These are phyloP conservation scores for Oedothorax gibbosus DNA, from an alignment of 1,140 invertebrate species.

Conservation along the genomic window DNA sequence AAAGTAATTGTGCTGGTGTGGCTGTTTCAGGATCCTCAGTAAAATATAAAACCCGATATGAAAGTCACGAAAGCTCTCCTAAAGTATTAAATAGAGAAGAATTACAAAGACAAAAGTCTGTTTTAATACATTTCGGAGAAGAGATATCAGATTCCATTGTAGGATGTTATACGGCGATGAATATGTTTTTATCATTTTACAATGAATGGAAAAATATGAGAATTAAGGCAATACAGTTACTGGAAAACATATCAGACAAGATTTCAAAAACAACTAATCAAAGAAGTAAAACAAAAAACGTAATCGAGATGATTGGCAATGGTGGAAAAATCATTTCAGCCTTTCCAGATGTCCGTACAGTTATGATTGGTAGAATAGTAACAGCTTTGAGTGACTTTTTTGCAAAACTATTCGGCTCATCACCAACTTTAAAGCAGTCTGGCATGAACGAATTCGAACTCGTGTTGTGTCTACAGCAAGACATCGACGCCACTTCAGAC, in stretches of 20 bases:
- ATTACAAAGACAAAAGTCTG: no score
- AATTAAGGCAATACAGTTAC: not conserved
- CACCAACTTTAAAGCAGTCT: not conserved
- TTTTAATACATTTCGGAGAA: not conserved
- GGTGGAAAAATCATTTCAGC: not conserved
- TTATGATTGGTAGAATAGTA: not conserved
- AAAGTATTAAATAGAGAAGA: no score
- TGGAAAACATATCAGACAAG: not conserved
- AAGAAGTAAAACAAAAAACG: not conserved
- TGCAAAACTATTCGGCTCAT: not conserved
- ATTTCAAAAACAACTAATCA: not conserved
- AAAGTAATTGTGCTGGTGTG: no score
- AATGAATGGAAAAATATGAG: not conserved
- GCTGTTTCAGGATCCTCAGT: no score
- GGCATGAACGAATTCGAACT: not conserved
- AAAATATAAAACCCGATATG: no score
- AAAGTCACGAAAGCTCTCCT: no score
- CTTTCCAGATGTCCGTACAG: not conserved
- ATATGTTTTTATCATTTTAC: not conserved
- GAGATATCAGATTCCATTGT: slow-evolving; percentile 6
- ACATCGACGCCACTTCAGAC: not conserved
- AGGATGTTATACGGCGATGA: not conserved
- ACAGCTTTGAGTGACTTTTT: not conserved
- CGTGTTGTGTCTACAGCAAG: not conserved
- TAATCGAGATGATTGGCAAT: not conserved